Evolutionary conservation across 2,888 invertebrate genomes (phyloP), one percentile per base, ranked within the genome.

Genomic region (Callinectes sapidus): DNA sequence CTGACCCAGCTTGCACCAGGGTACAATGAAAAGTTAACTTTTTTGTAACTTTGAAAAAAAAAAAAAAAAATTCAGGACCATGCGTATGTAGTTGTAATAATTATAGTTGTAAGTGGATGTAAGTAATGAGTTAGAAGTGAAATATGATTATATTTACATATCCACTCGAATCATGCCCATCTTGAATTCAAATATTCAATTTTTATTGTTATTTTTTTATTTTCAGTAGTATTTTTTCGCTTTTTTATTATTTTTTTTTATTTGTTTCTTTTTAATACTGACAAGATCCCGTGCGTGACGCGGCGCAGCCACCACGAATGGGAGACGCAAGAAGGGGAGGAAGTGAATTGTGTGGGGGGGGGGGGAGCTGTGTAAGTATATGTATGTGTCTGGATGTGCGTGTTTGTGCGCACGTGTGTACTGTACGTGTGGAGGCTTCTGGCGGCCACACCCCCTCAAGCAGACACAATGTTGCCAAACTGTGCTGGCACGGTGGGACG

Each of bases 381-480:
- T 71, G 71, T 71, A 71, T 86, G 42, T 39, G 87, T 87, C 48
- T 87, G 87, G 28, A 54, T 87, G 90, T 90, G 77, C 39, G 42
- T 90, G 71, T 48, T 66, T 39, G 77, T 71, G 90, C 35, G 71
- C 35, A 42, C 71, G 71, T 90, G 77, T 90, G 81, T 55, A 32
- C 81, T 90, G 81, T 55, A 32, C 81, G 90, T 90, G 90, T 90
- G 90, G 42, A n/a, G 42, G 71, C n/a, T 32, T 66, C 32, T 90
- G 90, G 90, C 81, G 90, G 90, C 90, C 90, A 90, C 90, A 90
- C 90, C 90, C 90, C 90, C 90, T 90, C 90, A 90, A 90, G 90
- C 90, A 90, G 90, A 90, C 90, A 90, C 90, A 90, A 90, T 81
- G 90, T 90, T 90, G 81, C 90, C 90, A 90, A 90, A 81, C 81